phyloP scores from a whole-genome alignment of 2,888 invertebrate genomes.

The Herminia tarsipennalis region DNA sequence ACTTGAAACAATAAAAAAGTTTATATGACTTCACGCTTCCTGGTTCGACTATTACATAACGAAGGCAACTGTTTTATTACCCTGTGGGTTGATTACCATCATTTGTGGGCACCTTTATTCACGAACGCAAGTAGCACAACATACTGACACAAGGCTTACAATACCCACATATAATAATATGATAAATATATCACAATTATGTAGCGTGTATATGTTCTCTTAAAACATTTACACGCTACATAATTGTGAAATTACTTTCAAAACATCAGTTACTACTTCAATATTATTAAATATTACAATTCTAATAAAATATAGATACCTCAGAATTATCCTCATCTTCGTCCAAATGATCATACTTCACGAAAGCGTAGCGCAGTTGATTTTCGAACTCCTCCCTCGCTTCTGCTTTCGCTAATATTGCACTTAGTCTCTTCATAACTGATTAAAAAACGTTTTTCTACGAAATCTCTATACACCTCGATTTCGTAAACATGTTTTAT shows the following conservation, averaged over 20 bases:
- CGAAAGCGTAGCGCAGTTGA: slow-evolving; percentile 73
- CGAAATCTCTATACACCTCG: too few relatives aligned
- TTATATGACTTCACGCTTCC: background rate
- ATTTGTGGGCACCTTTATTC: too few relatives aligned
- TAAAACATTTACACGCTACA: too few relatives aligned
- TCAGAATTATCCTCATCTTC: slow-evolving; percentile 74
- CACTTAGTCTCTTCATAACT: slow-evolving; percentile 51
- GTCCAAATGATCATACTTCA: slow-evolving; percentile 67
- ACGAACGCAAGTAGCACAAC: too few relatives aligned
- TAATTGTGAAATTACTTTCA: background rate
- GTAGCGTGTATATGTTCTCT: too few relatives aligned
- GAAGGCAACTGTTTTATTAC: background rate
- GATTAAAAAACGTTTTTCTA: too few relatives aligned
- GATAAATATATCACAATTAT: too few relatives aligned
- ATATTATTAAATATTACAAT: background rate
- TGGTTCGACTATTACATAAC: background rate
- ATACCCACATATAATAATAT: too few relatives aligned
- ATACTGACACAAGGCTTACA: too few relatives aligned
- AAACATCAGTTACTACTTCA: background rate
- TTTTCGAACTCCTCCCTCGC: slow-evolving; percentile 78
- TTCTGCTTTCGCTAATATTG: slow-evolving; percentile 64
- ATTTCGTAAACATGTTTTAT: too few relatives aligned
- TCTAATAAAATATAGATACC: slow-evolving; percentile 47
- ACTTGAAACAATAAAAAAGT: slow-evolving; percentile 1
- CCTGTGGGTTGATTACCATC: too few relatives aligned